phyloP scores from a whole-genome alignment of 2,113 vertebrate genomes.

The Alaudala cheleensis region DNA sequence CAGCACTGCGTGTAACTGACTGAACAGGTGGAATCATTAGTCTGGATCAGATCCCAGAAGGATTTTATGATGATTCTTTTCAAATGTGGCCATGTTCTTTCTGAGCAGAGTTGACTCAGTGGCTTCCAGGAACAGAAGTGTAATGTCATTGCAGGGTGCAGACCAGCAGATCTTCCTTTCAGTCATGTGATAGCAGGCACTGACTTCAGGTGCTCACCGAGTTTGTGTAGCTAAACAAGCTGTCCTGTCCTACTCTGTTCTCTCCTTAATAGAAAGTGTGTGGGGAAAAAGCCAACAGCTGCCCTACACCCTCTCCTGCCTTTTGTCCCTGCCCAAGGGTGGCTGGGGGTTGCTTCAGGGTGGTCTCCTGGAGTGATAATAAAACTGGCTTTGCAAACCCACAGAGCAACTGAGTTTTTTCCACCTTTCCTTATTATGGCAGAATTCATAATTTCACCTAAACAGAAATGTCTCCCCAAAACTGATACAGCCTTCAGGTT shows the following conservation, averaged over 20 bases:
- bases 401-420: background rate
- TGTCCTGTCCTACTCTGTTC: background rate
- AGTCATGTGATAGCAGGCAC: background rate
- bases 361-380: background rate
- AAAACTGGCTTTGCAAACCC: background rate
- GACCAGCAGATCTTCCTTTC: background rate
- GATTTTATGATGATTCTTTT: conserved; percentile 50
- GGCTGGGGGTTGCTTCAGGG: background rate
- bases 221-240: background rate
- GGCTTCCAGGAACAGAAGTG: conserved; percentile 41
- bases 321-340: background rate
- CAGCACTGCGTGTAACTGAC: background rate
- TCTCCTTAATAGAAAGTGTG: background rate
- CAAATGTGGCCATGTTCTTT: conserved; percentile 37
- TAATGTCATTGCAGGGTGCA: background rate
- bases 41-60: conserved; percentile 57
- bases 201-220: background rate
- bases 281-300: background rate
- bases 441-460: background rate
- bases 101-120: conserved; percentile 34
- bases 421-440: background rate
- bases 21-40: conserved; percentile 50
- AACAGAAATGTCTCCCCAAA: background rate
- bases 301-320: background rate
- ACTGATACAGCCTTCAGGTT: background rate